Conservation (phyloP, 53 echinoderm and acorn worm genomes). For the Zoroaster sp. region DNA sequence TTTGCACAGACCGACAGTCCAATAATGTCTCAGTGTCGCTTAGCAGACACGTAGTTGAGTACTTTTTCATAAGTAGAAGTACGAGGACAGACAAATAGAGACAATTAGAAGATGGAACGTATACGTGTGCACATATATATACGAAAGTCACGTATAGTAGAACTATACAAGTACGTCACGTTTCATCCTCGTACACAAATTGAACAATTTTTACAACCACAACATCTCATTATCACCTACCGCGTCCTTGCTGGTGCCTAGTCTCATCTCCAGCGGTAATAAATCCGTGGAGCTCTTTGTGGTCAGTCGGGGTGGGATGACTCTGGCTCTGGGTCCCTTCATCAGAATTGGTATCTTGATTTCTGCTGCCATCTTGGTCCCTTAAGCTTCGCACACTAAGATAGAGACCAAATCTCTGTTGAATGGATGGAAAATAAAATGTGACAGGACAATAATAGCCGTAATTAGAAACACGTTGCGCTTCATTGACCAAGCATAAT, state of each 20-base stretch:
- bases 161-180: too few species aligned
- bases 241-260: conserved; percentile 86
- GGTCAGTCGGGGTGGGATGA: conserved; percentile 49
- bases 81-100: too few species aligned
- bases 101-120: too few species aligned
- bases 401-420: neutral
- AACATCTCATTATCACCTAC: conserved; percentile 40
- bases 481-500: too few species aligned
- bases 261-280: conserved; percentile 83
- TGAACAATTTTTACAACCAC: neutral
- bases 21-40: too few species aligned
- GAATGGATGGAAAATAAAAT: neutral
- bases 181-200: too few species aligned
- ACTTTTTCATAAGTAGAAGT: too few species aligned
- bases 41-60: too few species aligned
- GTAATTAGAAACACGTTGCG: too few species aligned
- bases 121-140: too few species aligned
- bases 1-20: neutral
- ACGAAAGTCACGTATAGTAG: too few species aligned
- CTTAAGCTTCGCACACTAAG: neutral
- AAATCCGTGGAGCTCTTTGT: conserved; percentile 89
- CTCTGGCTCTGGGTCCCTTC: conserved; percentile 19
- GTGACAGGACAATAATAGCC: neutral
- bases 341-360: neutral
- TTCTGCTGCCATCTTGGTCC: conserved; percentile 35